These are phyloP conservation scores for Arctia plantaginis DNA, from an alignment of 2,888 invertebrate genomes.

Conservation along the genomic window DNA sequence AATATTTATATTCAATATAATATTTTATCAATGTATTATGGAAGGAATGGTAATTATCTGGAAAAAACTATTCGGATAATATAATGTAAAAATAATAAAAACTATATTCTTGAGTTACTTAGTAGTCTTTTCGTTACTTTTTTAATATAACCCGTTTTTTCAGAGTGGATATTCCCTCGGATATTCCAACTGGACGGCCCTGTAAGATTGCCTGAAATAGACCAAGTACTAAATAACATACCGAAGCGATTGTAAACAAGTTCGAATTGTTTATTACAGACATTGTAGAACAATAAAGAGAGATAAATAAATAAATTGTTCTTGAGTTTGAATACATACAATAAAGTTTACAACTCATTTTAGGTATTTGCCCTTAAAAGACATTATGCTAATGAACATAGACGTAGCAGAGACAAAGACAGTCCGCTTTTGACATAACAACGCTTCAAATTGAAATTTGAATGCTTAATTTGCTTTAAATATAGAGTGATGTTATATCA, in stretches of 20 bases:
- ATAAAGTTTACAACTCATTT: background rate
- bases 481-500: background rate
- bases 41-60: background rate
- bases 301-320: background rate
- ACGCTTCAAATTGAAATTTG: constrained; percentile 6
- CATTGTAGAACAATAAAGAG: background rate
- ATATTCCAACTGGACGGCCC: no score
- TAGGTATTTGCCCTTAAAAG: background rate
- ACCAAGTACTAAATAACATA: background rate
- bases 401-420: background rate
- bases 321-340: background rate
- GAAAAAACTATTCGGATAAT: no score
- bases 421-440: constrained; percentile 1
- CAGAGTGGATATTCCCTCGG: no score
- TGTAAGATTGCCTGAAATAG: no score
- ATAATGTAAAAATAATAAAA: no score
- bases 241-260: background rate
- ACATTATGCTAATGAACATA: constrained; percentile 3
- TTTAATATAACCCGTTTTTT: no score
- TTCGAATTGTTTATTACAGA: background rate
- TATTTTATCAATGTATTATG: background rate
- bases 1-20: no score
- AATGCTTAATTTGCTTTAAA: background rate
- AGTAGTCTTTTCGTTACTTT: no score
- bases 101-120: no score